Conservation (phyloP, 2,113 vertebrate species). For the Equus quagga region DNA sequence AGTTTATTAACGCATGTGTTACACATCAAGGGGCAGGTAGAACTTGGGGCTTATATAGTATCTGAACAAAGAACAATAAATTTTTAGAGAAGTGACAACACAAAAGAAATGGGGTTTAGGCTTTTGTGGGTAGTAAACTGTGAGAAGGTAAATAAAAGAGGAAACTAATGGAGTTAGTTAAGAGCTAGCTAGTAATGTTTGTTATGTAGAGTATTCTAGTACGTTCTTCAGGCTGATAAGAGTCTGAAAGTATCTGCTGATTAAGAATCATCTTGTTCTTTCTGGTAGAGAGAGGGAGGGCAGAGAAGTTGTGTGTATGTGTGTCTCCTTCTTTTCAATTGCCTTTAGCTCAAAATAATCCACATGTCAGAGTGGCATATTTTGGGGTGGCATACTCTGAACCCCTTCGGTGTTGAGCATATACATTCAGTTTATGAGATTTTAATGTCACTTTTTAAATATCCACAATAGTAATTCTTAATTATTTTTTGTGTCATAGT, state of each 20-base stretch:
- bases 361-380: background rate
- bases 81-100: background rate
- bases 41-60: background rate
- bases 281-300: background rate
- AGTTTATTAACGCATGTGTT: background rate
- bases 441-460: constrained; percentile 17
- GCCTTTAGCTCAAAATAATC: background rate
- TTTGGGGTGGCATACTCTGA: background rate
- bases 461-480: background rate
- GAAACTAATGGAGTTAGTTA: background rate
- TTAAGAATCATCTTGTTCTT: background rate
- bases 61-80: background rate
- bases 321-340: background rate
- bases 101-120: background rate
- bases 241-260: background rate
- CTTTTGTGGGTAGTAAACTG: background rate
- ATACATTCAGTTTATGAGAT: background rate
- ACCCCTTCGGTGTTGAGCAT: background rate
- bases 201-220: background rate
- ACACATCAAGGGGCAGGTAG: background rate
- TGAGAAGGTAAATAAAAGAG: background rate
- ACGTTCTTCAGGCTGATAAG: background rate
- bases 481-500: background rate
- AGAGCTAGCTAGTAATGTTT: background rate
- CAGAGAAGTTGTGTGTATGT: background rate